Percentiles rank a stretch among this genome's conserved stretches.
These are phyloP conservation scores for Euspilapteryx auroguttella DNA, from an alignment of 2,888 invertebrate species.

Conservation along the genomic window DNA sequence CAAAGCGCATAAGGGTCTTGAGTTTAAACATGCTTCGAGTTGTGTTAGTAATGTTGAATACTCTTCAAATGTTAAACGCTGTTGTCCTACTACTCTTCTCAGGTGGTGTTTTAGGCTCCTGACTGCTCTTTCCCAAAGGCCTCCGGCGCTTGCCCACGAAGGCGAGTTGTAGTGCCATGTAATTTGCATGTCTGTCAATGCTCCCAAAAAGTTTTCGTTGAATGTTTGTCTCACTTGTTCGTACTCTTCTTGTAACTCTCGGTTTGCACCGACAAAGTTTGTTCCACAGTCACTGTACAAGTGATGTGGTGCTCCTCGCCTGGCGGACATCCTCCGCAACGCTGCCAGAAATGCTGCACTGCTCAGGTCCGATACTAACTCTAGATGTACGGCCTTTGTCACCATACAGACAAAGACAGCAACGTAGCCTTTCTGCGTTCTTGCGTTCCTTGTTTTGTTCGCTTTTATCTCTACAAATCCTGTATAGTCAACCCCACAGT, in stretches of 20 bases:
- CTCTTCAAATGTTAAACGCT: constrained; percentile 1
- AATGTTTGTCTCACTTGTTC: neutral
- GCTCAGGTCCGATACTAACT: constrained; percentile 2
- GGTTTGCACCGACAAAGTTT: constrained; percentile 2
- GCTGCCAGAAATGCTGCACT: constrained; percentile 1
- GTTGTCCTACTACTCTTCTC: constrained; percentile 1
- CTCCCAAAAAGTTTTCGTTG: neutral
- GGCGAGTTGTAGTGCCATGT: constrained; percentile 1
- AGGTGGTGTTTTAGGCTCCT: constrained; percentile 3
- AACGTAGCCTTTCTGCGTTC: constrained; percentile 1
- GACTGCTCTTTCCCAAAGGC: constrained; percentile 4
- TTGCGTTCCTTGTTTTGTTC: neutral
- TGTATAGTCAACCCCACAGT: constrained; percentile 2
- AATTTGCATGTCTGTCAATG: neutral
- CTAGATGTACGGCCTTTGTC: constrained; percentile 7
- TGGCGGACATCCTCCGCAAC: neutral
- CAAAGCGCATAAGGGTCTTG: constrained; percentile 2
- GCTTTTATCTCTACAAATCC: neutral
- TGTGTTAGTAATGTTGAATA: constrained; percentile 2
- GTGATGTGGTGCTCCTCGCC: constrained; percentile 1
- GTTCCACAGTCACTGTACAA: constrained; percentile 1
- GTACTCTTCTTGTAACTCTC: constrained; percentile 1
- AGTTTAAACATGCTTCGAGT: constrained; percentile 5
- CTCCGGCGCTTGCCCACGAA: constrained; percentile 2
- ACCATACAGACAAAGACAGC: constrained; percentile 3